These are phyloP conservation scores for Adelges cooleyi DNA, from an alignment of 1,140 invertebrate genomes.

Conservation along the genomic window DNA sequence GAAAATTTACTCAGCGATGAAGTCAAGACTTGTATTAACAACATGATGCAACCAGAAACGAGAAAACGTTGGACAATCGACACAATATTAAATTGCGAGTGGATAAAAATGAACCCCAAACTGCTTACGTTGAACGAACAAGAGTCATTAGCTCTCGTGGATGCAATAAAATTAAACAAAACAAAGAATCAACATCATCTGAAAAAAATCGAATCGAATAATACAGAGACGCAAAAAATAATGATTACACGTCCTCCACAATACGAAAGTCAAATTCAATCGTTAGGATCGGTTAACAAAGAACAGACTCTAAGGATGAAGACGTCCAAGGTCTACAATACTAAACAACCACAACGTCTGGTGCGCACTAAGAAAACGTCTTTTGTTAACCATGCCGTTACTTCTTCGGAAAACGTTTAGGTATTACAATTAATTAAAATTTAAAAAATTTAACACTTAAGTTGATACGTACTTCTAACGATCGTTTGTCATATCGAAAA, in stretches of 20 bases:
- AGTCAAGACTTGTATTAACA: not conserved
- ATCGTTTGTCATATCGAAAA: conserved; percentile 29
- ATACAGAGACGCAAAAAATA: not conserved
- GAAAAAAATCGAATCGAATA: conserved; percentile 1
- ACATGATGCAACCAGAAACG: conserved; percentile 5
- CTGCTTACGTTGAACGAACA: conserved; percentile 4
- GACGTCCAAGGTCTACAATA: too few species aligned
- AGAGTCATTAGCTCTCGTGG: not conserved
- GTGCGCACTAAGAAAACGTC: too few species aligned
- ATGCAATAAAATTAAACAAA: not conserved
- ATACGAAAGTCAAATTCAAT: not conserved
- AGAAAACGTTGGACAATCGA: conserved; percentile 9
- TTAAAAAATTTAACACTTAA: not conserved
- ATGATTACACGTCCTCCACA: not conserved
- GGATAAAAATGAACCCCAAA: conserved; percentile 22
- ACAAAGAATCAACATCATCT: not conserved
- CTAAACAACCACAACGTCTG: not conserved
- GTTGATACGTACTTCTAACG: not conserved
- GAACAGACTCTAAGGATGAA: too few species aligned
- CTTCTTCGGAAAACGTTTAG: too few species aligned
- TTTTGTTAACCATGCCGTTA: too few species aligned
- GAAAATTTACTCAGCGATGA: conserved; percentile 6
- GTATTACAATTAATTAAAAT: not conserved
- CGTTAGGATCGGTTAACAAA: not conserved
- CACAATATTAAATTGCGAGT: conserved; percentile 2